phyloP scores from a whole-genome alignment of 1,140 invertebrate genomes.

The Holotrichia oblita region DNA sequence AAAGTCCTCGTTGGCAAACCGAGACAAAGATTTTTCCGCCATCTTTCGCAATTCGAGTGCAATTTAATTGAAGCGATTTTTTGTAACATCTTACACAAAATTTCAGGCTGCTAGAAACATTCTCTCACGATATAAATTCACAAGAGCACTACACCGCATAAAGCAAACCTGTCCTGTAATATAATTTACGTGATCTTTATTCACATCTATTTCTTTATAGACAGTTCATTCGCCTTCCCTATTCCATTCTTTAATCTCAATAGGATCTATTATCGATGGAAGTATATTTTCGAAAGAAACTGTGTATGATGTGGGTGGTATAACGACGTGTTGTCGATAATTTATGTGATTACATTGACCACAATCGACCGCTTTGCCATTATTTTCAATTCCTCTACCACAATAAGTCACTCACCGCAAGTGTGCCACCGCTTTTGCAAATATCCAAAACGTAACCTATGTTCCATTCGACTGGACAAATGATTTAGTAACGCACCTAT shows the following conservation, averaged over 20 bases:
- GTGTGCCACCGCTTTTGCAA: too few relatives aligned
- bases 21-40: too few relatives aligned
- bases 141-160: neutral
- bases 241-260: constrained; percentile 1
- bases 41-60: too few relatives aligned
- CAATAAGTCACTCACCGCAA: neutral
- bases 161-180: neutral
- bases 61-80: too few relatives aligned
- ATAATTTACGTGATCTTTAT: constrained; percentile 14
- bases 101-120: too few relatives aligned
- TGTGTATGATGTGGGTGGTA: constrained; percentile 21
- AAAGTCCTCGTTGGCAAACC: too few relatives aligned
- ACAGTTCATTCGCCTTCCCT: neutral
- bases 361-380: constrained; percentile 39
- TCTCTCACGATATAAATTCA: constrained; percentile 16
- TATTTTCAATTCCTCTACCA: constrained; percentile 36
- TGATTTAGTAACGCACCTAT: neutral
- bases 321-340: neutral
- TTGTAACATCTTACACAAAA: too few relatives aligned
- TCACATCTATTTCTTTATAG: too few relatives aligned
- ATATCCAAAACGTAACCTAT: too few relatives aligned
- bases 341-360: constrained; percentile 41
- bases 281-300: neutral
- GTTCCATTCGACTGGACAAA: neutral
- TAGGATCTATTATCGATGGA: neutral